Evolutionary conservation across 2,888 invertebrate species (phyloP).

Genomic region (Augiades crinisus): DNA sequence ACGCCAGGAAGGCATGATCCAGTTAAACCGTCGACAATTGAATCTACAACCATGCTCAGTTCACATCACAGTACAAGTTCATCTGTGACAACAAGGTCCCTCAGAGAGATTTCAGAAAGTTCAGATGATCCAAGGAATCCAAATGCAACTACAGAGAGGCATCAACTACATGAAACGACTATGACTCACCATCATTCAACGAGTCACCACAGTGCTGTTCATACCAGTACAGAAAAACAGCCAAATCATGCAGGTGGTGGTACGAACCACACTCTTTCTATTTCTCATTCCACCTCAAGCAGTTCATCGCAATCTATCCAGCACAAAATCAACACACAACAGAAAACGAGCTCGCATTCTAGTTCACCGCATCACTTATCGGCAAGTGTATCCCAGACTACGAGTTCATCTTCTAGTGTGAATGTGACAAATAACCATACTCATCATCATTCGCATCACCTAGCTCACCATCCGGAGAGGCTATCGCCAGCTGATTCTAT

Average conservation of each 20-base stretch:
- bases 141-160: constrained; percentile 78
- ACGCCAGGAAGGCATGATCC: constrained; percentile 73
- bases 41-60: constrained; percentile 85
- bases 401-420: constrained; percentile 75
- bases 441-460: constrained; percentile 85
- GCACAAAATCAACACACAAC: constrained; percentile 81
- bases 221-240: constrained; percentile 84
- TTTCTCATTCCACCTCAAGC: constrained; percentile 85
- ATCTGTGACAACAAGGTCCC: constrained; percentile 85
- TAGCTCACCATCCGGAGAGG: constrained; percentile 84
- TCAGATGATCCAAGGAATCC: constrained; percentile 71
- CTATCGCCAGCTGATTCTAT: constrained; percentile 82
- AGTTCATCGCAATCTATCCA: constrained; percentile 85
- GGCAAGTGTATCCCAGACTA: constrained; percentile 78
- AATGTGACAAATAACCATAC: constrained; percentile 82
- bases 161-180: constrained; percentile 84
- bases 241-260: constrained; percentile 75
- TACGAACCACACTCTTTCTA: constrained; percentile 82
- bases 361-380: constrained; percentile 79
- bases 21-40: constrained; percentile 78
- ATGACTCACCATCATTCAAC: constrained; percentile 85
- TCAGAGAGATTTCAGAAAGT: constrained; percentile 82
- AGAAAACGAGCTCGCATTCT: constrained; percentile 69
- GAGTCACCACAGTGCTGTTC: constrained; percentile 84
- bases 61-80: constrained; percentile 87